Conservation (phyloP, 1,140 invertebrate genomes). For the Pissodes strobi region DNA sequence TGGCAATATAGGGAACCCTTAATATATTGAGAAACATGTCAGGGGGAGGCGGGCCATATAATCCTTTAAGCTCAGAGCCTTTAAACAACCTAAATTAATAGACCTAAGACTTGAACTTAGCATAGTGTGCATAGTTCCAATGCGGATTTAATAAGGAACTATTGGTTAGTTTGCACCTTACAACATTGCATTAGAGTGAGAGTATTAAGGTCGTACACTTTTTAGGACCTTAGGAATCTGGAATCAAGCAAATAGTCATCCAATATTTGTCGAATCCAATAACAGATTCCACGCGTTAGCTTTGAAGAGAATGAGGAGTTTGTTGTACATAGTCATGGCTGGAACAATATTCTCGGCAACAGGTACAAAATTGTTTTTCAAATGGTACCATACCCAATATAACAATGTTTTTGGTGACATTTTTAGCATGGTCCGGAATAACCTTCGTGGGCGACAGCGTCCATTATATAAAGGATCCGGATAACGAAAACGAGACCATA, state of each 20-base stretch:
- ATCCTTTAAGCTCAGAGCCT: no score
- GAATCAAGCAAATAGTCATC: constrained; percentile 84
- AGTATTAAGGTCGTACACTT: no score
- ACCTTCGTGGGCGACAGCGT: constrained; percentile 78
- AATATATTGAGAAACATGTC: no score
- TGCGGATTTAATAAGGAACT: no score
- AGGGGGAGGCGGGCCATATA: no score
- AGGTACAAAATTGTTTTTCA: constrained; percentile 53
- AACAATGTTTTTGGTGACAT: not conserved
- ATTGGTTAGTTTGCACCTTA: no score
- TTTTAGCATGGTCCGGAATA: constrained; percentile 65
- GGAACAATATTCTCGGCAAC: constrained; percentile 65
- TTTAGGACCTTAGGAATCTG: constrained; percentile 71
- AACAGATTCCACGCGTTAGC: constrained; percentile 72
- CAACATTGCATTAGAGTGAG: no score
- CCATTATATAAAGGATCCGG: constrained; percentile 67
- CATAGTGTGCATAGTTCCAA: no score
- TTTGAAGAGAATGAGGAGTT: constrained; percentile 74
- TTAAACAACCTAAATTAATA: no score
- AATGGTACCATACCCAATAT: not conserved
- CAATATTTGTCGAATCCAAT: constrained; percentile 81
- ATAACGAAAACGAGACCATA: constrained; percentile 71
- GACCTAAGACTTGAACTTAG: no score
- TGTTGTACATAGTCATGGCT: constrained; percentile 69
- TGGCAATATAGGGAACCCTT: no score